A percentile compares a stretch with the other conserved stretches of the same genome.
Evolutionary conservation across 2,888 invertebrate genomes (phyloP).

Genomic region (Diadegma fenestrale): DNA sequence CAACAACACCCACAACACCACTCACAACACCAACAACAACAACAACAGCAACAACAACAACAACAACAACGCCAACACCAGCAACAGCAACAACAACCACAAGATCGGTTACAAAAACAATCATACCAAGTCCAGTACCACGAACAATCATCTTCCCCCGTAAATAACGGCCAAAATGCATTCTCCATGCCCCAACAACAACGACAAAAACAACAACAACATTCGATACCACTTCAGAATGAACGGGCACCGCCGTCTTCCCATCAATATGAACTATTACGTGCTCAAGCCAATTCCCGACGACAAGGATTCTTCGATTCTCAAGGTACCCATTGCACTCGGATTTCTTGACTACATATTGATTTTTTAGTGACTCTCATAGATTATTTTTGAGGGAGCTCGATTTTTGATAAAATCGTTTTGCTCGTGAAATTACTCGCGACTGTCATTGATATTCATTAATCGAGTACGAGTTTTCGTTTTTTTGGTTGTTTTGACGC

Average conservation of each 20-base stretch:
- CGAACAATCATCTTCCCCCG: slow-evolving; percentile 65
- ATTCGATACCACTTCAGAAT: slow-evolving; percentile 47
- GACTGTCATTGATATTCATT: neutral
- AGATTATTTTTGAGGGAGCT: no score
- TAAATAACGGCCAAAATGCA: slow-evolving; percentile 47
- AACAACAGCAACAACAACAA: slow-evolving; percentile 64
- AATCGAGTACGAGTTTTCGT: neutral
- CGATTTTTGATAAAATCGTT: no score
- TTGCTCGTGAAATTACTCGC: no score
- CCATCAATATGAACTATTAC: slow-evolving; percentile 61
- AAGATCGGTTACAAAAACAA: slow-evolving; percentile 66
- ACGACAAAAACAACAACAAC: slow-evolving; percentile 62
- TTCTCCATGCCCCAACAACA: slow-evolving; percentile 68
- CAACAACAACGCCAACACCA: slow-evolving; percentile 50
- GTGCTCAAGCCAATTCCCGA: slow-evolving; percentile 47
- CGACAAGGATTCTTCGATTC: slow-evolving; percentile 54
- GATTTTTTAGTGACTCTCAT: no score
- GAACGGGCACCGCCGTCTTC: slow-evolving; percentile 46
- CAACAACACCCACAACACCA: slow-evolving; percentile 45
- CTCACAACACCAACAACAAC: neutral
- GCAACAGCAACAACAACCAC: slow-evolving; percentile 39
- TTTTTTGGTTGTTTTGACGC: neutral
- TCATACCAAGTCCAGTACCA: slow-evolving; percentile 65
- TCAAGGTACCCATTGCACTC: slow-evolving; percentile 53
- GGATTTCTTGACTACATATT: slow-evolving; percentile 6